Evolutionary conservation across 2,113 vertebrate genomes (phyloP), one percentile per base, ranked within the genome.

Genomic region (Agapornis roseicollis): DNA sequence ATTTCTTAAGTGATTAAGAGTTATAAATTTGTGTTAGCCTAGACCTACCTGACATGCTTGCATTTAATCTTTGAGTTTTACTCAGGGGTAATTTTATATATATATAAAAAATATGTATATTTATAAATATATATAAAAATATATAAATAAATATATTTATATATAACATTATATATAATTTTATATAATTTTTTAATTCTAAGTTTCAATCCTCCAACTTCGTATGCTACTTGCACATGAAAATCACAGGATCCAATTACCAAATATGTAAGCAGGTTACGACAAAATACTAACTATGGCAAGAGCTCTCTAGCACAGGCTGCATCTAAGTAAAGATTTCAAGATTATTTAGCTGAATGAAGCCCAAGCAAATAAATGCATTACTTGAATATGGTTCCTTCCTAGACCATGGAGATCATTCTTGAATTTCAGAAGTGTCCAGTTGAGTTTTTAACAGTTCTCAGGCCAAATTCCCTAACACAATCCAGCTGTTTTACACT

Each of bases 331-430:
- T 31, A 74, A 69, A 92, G 85, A 17, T 47, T 88, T 71, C 76
- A 60, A 78, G 64, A 90, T 70, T 66, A 91, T 52, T 88, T 68
- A 91, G 69, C 27, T 25, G 39, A 33, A 86, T 80, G 85, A 88
- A 96, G 72, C 84, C 84, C 80, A 94, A 92, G 77, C 61, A 94
- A 89, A 85, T 84, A 89, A 79, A 87, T 41, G 46, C 24, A 69
- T 60, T n/a, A 72, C 46, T 13, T 76, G 22, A 85, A 91, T 42
- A 47, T 1, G 27, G 68, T 44, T 80, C 74, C 81, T 85, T 73
- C 68, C 55, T 47, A 85, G 49, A 80, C 29, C 42, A 55, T 1
- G 2, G 27, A 90, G 55, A 83, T 33, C n/a, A 64, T 42, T 94
- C 82, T 31, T 88, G 17, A 74, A 90, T 91, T 85, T 90, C 88